Evolutionary conservation across 2,888 invertebrate species (phyloP).

Genomic region (Dastarcus helophoroides): DNA sequence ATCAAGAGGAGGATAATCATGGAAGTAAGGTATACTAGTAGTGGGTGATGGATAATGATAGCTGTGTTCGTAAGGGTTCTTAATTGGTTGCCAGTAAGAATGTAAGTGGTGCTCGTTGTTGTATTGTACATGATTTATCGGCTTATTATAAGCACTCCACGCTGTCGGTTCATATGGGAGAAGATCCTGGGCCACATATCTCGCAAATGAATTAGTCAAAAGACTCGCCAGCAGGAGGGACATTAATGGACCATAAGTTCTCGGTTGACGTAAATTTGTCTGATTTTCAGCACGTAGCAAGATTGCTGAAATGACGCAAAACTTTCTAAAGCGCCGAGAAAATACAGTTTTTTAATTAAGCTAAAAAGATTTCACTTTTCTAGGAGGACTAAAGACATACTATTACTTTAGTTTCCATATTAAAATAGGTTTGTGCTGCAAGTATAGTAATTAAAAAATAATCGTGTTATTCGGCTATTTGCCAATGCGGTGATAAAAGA

Average conservation of each 20-base stretch:
- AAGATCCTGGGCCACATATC: conserved; percentile 17
- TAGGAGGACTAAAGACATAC: no score
- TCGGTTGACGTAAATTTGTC: no score
- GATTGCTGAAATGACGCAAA: no score
- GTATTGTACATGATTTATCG: conserved; percentile 8
- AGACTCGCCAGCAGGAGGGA: conserved; percentile 21
- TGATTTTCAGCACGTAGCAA: no score
- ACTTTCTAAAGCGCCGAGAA: no score
- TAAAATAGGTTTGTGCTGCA: no score
- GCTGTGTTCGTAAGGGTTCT: conserved; percentile 11
- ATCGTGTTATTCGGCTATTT: no score
- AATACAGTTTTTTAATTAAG: no score
- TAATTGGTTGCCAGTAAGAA: conserved; percentile 17
- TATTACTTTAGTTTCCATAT: no score
- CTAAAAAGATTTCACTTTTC: no score
- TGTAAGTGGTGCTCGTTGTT: conserved; percentile 10
- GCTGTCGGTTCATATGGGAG: conserved; percentile 19
- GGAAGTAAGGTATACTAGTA: conserved; percentile 12
- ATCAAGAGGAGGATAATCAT: conserved; percentile 15
- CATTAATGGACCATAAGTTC: conserved; percentile 19
- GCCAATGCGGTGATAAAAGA: no score
- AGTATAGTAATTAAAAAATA: no score
- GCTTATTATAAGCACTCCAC: conserved; percentile 16
- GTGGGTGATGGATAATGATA: conserved; percentile 8
- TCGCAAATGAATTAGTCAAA: conserved; percentile 19